Evolutionary conservation across 2,888 invertebrate species (phyloP), one percentile per base, ranked within the genome.

Genomic region (Tipula confusa): DNA sequence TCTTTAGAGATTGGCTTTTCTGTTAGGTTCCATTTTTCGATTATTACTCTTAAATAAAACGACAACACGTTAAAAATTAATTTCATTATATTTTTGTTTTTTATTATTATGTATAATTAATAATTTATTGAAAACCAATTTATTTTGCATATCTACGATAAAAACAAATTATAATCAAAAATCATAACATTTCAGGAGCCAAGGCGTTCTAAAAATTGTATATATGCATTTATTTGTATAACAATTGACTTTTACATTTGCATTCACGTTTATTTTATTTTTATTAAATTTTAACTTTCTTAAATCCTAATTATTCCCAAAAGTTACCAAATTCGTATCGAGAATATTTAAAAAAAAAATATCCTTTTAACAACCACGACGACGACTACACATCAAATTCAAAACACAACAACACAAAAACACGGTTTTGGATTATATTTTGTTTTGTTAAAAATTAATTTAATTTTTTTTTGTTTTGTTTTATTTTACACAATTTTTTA

Each of bases 71-170:
- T 24, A 3, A 24, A 4, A 64, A 64, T 64, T 24, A 24, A 64
- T 64, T 64, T 64, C 9, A 24, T 64, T 64, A 64, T 33, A n/a
- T 33, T 33, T 33, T 64, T 38, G 13, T 64, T 24, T 64, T 64
- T 64, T 64, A 24, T 64, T 64, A 64, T 64, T 64, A 24, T 64
- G 64, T 64, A 64, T 64, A 64, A 24, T 64, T 64, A 64, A 64
- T 64, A 64, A 64, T 64, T 64, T 64, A 64, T 64, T 64, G 24
- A 64, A 64, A 64, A 64, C 64, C 18, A 64, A 24, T 64, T 64
- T 64, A 64, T 64, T 64, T 64, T 64, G 64, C 64, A 64, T 64
- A 64, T 64, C 64, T 64, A 64, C 64, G 64, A 64, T 24, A 64
- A 64, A 64, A 64, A 64, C 11, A 64, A 48, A 48, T 64, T 64